Percentiles rank a stretch among this genome's conserved stretches.
Conservation (phyloP, 2,888 invertebrate genomes). For the Eustalomyia histrio region DNA sequence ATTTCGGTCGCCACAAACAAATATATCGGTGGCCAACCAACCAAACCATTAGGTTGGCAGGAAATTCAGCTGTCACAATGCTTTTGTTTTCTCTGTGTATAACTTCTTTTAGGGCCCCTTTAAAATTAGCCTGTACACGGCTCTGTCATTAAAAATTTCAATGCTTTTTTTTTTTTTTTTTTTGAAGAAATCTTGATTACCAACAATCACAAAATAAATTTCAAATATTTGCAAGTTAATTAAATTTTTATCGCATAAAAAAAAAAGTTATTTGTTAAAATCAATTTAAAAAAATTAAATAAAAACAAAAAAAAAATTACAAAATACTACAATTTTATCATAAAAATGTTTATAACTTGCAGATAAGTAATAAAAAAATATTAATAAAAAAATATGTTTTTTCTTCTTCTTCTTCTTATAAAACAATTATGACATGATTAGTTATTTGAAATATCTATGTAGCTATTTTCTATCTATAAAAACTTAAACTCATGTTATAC, state of each 20-base stretch:
- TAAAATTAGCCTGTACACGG: neutral
- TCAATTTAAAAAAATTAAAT: neutral
- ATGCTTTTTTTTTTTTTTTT: no score
- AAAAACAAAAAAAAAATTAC: neutral
- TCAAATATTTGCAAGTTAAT: neutral
- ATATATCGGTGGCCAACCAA: no score
- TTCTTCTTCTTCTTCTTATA: neutral
- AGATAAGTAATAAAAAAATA: neutral
- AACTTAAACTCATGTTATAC: neutral
- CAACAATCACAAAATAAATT: neutral
- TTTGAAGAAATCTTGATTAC: conserved; percentile 6
- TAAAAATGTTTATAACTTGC: neutral
- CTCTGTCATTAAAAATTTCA: no score
- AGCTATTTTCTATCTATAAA: neutral
- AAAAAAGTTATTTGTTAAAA: neutral
- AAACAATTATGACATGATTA: neutral
- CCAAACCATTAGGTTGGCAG: no score
- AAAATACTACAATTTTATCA: neutral
- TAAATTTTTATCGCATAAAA: neutral
- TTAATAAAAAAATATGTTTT: neutral
- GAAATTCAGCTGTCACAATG: no score
- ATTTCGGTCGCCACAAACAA: no score
- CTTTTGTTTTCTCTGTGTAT: no score
- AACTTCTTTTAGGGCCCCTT: no score
- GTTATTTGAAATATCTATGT: neutral